Percentiles rank a stretch among this genome's conserved stretches.
These are phyloP conservation scores for Aphaenogaster floridana DNA, from an alignment of 1,140 invertebrate species.

Conservation along the genomic window DNA sequence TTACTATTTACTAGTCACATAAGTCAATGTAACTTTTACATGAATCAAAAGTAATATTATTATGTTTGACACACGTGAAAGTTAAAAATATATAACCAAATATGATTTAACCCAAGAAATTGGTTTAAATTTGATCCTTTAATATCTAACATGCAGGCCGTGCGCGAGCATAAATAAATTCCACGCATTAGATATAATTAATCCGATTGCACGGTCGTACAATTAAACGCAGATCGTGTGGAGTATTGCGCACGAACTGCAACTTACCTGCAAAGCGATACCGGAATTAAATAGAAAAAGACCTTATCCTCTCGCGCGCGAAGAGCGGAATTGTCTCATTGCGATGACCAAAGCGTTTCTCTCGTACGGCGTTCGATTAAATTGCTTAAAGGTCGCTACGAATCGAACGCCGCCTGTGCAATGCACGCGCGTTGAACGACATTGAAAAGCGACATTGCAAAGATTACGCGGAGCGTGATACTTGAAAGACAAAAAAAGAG, in stretches of 20 bases:
- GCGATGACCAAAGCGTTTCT: neutral
- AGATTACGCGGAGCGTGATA: neutral
- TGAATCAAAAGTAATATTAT: too few relatives aligned
- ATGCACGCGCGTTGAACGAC: neutral
- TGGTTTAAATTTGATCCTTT: too few relatives aligned
- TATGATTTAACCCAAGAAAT: too few relatives aligned
- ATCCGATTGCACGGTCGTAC: neutral
- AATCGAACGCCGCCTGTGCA: neutral
- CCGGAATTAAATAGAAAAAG: conserved; percentile 48
- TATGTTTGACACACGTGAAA: too few relatives aligned
- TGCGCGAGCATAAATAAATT: neutral
- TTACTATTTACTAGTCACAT: too few relatives aligned
- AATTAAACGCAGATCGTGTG: neutral
- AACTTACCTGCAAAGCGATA: conserved; percentile 47
- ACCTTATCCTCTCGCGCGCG: conserved; percentile 3
- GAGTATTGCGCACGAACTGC: conserved; percentile 13
- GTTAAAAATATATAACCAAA: too few relatives aligned
- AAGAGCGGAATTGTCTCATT: neutral
- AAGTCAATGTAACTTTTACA: too few relatives aligned
- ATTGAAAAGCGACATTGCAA: conserved; percentile 25
- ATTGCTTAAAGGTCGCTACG: conserved; percentile 13
- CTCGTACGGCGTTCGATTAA: neutral
- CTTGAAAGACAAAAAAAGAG: neutral
- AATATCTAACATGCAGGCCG: neutral
- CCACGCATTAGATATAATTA: neutral